Evolutionary conservation across 2,113 vertebrate species (phyloP).

Genomic region (Toxotes jaculatrix): DNA sequence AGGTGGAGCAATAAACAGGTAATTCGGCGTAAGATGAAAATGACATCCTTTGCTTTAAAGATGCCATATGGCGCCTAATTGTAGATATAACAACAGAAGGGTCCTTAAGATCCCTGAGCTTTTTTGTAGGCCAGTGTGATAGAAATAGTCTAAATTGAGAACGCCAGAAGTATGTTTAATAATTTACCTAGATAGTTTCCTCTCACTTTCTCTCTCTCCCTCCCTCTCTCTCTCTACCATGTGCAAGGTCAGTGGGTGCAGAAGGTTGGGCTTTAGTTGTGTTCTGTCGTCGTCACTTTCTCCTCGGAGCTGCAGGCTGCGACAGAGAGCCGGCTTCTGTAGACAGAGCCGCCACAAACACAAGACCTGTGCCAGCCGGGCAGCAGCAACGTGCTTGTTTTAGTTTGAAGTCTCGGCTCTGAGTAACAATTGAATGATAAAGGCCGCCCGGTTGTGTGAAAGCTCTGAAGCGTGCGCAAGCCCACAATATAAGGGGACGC

Average conservation of each 20-base stretch:
- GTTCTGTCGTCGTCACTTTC: conserved; percentile 75
- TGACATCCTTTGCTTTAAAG: conserved; percentile 3
- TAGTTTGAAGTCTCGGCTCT: conserved; percentile 16
- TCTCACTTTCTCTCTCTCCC: conserved; percentile 31
- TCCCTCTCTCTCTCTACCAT: conserved; percentile 35
- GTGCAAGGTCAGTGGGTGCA: conserved; percentile 86
- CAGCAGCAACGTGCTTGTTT: conserved; percentile 24
- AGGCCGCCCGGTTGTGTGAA: conserved; percentile 12
- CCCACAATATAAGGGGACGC: conserved; percentile 47
- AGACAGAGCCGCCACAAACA: conserved; percentile 50
- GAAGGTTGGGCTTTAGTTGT: conserved; percentile 75
- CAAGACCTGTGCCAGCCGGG: conserved; percentile 52
- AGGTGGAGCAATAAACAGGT: conserved; percentile 24
- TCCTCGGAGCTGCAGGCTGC: conserved; percentile 66
- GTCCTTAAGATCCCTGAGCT: conserved; percentile 15
- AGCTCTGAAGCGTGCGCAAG: conserved; percentile 57
- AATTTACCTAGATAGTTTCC: conserved; percentile 64
- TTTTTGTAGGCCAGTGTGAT: not conserved
- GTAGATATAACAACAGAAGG: not conserved
- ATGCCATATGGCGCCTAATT: not conserved
- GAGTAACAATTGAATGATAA: conserved; percentile 22
- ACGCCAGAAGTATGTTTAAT: conserved; percentile 54
- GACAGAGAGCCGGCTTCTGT: conserved; percentile 51
- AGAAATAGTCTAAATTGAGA: conserved; percentile 43
- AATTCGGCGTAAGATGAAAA: conserved; percentile 9